Evolutionary conservation across 1,140 invertebrate species (phyloP).

Genomic region (Bursaphelenchus mucronatus): DNA sequence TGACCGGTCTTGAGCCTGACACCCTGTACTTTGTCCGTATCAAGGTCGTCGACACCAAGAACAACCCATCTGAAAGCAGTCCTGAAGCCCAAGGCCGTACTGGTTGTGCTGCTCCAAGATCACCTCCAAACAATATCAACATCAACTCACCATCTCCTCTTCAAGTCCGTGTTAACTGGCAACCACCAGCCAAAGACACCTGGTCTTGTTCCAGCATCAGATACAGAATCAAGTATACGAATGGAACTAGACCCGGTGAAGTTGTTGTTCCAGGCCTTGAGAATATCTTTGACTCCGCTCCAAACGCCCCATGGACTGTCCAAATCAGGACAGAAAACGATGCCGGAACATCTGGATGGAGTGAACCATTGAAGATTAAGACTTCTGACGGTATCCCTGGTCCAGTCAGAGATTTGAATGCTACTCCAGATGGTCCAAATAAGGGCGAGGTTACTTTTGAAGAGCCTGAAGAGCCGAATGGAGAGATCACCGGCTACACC

Average conservation of each 20-base stretch:
- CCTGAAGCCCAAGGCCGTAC: constrained; percentile 59
- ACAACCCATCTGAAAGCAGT: constrained; percentile 53
- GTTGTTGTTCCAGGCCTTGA: constrained; percentile 39
- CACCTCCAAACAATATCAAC: constrained; percentile 56
- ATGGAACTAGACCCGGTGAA: constrained; percentile 39
- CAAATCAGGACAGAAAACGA: constrained; percentile 56
- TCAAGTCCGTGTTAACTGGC: constrained; percentile 57
- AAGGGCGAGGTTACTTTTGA: constrained; percentile 43
- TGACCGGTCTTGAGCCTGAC: constrained; percentile 52
- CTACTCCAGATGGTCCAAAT: constrained; percentile 43
- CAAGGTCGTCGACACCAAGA: constrained; percentile 53
- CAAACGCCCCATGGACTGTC: constrained; percentile 57
- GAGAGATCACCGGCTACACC: constrained; percentile 61
- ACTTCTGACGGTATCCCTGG: constrained; percentile 55
- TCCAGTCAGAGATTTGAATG: constrained; percentile 46
- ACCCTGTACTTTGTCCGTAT: constrained; percentile 60
- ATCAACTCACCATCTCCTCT: constrained; percentile 49
- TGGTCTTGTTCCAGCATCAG: constrained; percentile 55
- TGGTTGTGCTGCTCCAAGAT: constrained; percentile 55
- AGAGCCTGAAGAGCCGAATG: constrained; percentile 52
- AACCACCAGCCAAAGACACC: constrained; percentile 50
- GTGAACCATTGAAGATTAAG: constrained; percentile 33
- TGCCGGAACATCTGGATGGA: constrained; percentile 57
- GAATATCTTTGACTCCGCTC: constrained; percentile 49
- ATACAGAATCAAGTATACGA: constrained; percentile 43